Evolutionary conservation across 2,113 vertebrate species (phyloP).

Genomic region (Myrmecobius fasciatus): DNA sequence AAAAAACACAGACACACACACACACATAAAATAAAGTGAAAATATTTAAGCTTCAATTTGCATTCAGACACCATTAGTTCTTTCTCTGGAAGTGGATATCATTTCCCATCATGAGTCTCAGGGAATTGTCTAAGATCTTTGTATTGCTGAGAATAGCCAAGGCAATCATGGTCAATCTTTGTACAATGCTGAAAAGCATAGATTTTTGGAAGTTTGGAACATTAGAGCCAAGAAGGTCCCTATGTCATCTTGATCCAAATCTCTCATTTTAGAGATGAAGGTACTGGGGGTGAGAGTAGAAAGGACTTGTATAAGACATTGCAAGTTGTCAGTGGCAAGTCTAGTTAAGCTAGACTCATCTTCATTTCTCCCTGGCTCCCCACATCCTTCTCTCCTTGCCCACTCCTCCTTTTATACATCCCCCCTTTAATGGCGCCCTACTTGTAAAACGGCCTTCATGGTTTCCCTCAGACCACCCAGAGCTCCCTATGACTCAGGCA

Average conservation of each 20-base stretch:
- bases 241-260: neutral
- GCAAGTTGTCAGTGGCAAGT: neutral
- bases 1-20: too few relatives aligned
- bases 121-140: too few relatives aligned
- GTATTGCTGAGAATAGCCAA: too few relatives aligned
- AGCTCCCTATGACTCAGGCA: slow-evolving; percentile 53
- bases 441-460: neutral
- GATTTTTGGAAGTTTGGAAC: neutral
- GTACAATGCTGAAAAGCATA: neutral
- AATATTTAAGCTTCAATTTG: too few relatives aligned
- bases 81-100: too few relatives aligned
- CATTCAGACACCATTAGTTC: too few relatives aligned
- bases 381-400: neutral
- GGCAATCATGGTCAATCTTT: too few relatives aligned
- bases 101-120: too few relatives aligned
- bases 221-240: neutral
- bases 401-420: accelerated
- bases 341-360: slow-evolving; percentile 1
- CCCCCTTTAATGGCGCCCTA: accelerated
- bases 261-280: neutral
- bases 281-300: neutral
- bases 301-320: neutral
- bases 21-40: too few relatives aligned
- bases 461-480: slow-evolving; percentile 65
- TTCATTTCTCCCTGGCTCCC: neutral